Evolutionary conservation across 2,113 vertebrate genomes (phyloP), one percentile per base, ranked within the genome.

Genomic region (Tautogolabrus adspersus): DNA sequence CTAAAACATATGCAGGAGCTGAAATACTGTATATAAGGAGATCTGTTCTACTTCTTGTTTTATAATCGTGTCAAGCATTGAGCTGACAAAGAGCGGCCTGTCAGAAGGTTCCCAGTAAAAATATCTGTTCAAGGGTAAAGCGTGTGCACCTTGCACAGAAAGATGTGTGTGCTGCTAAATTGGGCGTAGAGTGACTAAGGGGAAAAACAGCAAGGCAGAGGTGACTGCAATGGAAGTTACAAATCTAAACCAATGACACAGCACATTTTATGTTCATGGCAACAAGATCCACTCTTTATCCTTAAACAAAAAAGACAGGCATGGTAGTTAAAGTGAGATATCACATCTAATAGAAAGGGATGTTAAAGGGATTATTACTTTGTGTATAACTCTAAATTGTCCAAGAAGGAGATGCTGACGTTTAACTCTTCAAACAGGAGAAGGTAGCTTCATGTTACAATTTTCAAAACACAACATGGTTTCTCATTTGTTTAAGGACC

Each of bases 151-250:
- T 83, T 87, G 88, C 89, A 87, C 84, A 84, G 81, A 73, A 81
- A 84, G 91, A 87, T 79, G 88, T 88, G 74, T 16, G 72, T 77
- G 84, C 65, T 81, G 89, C 89, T 91, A 90, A 88, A 91, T 83
- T 72, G 21, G 82, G 83, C 47, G 2, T 62, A 72, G 63, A 60
- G 84, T 89, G 88, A 91, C 92, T 89, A 83, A 90, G 89, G 81
- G 83, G 65, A 87, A 89, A 70, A 77, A 77, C 70, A 80, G 74
- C 66, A 22, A 76, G 76, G 55, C 82, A 81, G 87, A 71, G 81
- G 90, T 88, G 88, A 91, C 89, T 91, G 88, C 81, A 67, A 66
- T 40, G n/a, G 65, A 15, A 2, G 61, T 82, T 75, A 64, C 46
- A 67, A 81, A 83, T 75, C 64, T 46, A 68, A 40, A 71, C 47